Evolutionary conservation across 2,113 vertebrate species (phyloP).

Genomic region (Paracanthobrama guichenoti): DNA sequence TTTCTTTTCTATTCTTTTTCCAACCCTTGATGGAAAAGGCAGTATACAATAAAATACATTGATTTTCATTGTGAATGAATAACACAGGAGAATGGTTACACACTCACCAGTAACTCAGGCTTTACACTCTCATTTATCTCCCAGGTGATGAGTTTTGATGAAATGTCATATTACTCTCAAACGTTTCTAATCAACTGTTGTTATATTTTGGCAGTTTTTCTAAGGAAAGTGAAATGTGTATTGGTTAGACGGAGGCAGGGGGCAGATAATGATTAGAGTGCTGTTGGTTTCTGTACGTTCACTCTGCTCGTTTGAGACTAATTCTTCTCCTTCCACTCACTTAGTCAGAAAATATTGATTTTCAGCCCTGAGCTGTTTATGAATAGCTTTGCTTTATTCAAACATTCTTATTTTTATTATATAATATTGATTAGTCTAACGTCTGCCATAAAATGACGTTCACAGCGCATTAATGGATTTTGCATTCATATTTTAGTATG

Average conservation of each 20-base stretch:
- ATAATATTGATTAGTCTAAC: constrained; percentile 2
- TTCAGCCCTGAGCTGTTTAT: constrained; percentile 23
- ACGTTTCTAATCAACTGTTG: background rate
- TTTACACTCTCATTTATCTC: background rate
- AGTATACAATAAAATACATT: background rate
- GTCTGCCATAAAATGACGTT: background rate
- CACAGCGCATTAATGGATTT: background rate
- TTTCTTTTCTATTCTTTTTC: background rate
- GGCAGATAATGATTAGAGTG: constrained; percentile 28
- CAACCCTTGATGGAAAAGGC: background rate
- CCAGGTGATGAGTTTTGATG: background rate
- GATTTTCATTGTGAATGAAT: background rate
- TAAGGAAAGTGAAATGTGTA: background rate
- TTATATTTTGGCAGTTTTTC: background rate
- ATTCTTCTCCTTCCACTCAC: constrained; percentile 11
- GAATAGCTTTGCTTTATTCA: constrained; percentile 27
- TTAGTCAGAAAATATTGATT: constrained; percentile 14
- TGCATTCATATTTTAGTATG: background rate
- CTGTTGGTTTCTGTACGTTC: background rate
- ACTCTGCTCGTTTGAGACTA: background rate
- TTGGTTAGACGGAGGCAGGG: background rate
- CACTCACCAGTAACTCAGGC: background rate
- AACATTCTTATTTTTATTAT: background rate
- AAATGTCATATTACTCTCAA: constrained; percentile 5
- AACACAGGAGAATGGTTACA: background rate